phyloP scores from a whole-genome alignment of 2,888 invertebrate species.

The Ornithoptera alexandrae region DNA sequence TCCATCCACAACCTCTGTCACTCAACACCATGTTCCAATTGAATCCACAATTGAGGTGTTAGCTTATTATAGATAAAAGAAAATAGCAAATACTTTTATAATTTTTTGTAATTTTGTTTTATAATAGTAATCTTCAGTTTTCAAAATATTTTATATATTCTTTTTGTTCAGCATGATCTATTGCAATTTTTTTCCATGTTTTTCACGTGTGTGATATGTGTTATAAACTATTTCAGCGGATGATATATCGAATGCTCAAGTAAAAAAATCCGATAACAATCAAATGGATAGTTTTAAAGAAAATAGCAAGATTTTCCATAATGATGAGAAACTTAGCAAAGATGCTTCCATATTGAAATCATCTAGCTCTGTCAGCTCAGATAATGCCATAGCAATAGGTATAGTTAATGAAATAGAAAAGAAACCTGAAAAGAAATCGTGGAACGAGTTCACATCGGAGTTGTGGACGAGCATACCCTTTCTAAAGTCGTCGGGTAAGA shows the following conservation, averaged over 20 bases:
- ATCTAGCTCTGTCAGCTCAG: neutral
- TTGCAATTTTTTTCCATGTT: too few relatives aligned
- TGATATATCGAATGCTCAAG: slow-evolving; percentile 2
- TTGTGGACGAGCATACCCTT: slow-evolving; percentile 66
- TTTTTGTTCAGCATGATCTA: too few relatives aligned
- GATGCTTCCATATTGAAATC: neutral
- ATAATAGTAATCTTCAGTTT: too few relatives aligned
- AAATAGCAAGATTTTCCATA: neutral
- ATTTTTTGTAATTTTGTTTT: too few relatives aligned
- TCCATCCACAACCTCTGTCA: too few relatives aligned
- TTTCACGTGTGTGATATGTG: neutral
- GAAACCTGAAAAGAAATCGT: slow-evolving; percentile 50
- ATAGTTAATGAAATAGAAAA: slow-evolving; percentile 34
- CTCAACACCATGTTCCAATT: too few relatives aligned
- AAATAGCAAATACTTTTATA: too few relatives aligned
- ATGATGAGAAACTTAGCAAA: neutral
- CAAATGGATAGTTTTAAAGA: neutral
- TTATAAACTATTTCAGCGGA: slow-evolving; percentile 4
- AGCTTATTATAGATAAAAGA: too few relatives aligned
- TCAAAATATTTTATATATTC: too few relatives aligned
- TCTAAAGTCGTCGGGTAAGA: slow-evolving; percentile 54
- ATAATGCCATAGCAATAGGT: neutral
- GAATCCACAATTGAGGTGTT: too few relatives aligned
- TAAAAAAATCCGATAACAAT: neutral
- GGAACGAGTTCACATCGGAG: slow-evolving; percentile 67